phyloP scores from a whole-genome alignment of 2,797 vertebrate species.

The Enteromius fasciolatus region DNA sequence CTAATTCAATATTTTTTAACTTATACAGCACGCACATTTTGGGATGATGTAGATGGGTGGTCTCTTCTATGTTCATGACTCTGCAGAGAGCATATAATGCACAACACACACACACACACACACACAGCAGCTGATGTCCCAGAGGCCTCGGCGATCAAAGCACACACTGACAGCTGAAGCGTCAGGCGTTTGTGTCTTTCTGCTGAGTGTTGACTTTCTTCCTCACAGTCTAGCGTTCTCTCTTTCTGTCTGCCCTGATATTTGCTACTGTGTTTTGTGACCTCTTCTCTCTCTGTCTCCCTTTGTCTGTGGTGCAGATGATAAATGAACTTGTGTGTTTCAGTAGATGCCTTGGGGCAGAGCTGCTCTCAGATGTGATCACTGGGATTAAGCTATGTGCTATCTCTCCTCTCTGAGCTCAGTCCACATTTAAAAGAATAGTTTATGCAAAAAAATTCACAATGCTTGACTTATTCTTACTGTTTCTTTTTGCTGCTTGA shows the following conservation, averaged over 20 bases:
- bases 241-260: background rate
- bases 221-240: background rate
- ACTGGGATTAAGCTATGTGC: conserved; percentile 9
- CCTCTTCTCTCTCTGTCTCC: background rate
- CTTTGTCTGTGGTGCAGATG: background rate
- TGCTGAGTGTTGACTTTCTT: conserved; percentile 18
- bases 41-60: background rate
- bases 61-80: background rate
- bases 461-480: background rate
- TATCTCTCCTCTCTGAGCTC: background rate
- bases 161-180: background rate
- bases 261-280: background rate
- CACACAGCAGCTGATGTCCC: background rate
- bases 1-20: background rate
- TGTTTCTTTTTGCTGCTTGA: background rate
- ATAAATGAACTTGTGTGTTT: conserved; percentile 17
- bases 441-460: background rate
- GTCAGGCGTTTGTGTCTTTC: background rate
- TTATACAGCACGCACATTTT: background rate
- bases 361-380: background rate
- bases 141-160: background rate
- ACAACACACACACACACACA: background rate
- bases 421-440: background rate
- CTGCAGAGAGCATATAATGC: background rate
- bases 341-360: background rate